A percentile compares a stretch with the other conserved stretches of the same genome.
Evolutionary conservation across 2,888 invertebrate species (phyloP).

Genomic region (Crocallis elinguaria): DNA sequence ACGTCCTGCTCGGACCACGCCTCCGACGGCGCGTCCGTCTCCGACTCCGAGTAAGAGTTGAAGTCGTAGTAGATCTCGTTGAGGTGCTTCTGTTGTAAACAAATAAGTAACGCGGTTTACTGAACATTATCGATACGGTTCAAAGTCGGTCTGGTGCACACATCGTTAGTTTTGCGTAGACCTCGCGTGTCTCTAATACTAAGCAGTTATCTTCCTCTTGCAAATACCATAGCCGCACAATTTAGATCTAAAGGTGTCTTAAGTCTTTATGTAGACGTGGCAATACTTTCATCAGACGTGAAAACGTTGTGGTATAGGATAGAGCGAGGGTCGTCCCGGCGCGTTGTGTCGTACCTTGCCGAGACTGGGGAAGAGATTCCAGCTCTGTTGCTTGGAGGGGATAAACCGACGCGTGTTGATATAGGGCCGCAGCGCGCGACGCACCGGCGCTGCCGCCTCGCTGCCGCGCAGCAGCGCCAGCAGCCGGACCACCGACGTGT

Average conservation of each 20-base stretch:
- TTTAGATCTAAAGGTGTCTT: no score
- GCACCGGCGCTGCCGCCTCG: slow-evolving; percentile 42
- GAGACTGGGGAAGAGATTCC: slow-evolving; percentile 56
- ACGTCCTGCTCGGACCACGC: slow-evolving; percentile 25
- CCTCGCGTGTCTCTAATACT: no score
- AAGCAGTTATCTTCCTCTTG: no score
- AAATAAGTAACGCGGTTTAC: no score
- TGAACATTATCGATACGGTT: background rate
- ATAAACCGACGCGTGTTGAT: slow-evolving; percentile 44
- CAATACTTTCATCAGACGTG: no score
- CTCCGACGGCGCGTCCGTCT: background rate
- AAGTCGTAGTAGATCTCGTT: slow-evolving; percentile 54
- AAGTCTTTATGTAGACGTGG: background rate
- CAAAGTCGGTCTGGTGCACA: background rate
- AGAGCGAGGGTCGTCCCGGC: background rate
- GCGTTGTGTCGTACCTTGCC: slow-evolving; percentile 37
- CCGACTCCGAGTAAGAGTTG: slow-evolving; percentile 31
- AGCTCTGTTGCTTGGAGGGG: slow-evolving; percentile 42
- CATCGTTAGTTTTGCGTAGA: background rate
- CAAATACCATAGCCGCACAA: no score
- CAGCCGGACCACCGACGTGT: slow-evolving; percentile 53
- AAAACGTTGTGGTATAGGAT: no score
- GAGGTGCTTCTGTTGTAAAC: slow-evolving; percentile 34
- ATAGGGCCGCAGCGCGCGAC: slow-evolving; percentile 31
- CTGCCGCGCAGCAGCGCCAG: slow-evolving; percentile 51